Conservation (phyloP, 1,140 invertebrate species). For the Cyclargus thomasi region DNA sequence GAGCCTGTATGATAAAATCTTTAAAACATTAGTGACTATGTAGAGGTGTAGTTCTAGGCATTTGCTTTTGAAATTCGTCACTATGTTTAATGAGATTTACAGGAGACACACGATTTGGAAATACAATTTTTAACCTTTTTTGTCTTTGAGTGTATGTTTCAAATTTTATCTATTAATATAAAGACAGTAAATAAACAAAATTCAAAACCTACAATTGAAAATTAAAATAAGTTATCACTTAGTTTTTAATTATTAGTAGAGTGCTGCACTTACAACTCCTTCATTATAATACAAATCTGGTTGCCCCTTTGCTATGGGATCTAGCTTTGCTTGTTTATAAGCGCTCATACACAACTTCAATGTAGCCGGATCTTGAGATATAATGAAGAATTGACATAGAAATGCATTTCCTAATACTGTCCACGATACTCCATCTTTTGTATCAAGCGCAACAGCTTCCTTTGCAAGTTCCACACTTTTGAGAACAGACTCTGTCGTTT, state of each 20-base stretch:
- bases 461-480: conserved; percentile 87
- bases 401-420: conserved; percentile 90
- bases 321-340: conserved; percentile 87
- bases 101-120: too few species aligned
- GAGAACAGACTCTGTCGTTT: conserved; percentile 80
- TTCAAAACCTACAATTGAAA: too few species aligned
- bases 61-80: too few species aligned
- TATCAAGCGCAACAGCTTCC: conserved; percentile 87
- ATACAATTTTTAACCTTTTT: too few species aligned
- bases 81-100: conserved; percentile 44
- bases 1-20: conserved; percentile 71
- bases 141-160: too few species aligned
- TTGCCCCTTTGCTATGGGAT: conserved; percentile 82
- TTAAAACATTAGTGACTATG: too few species aligned
- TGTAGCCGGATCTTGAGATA: conserved; percentile 83
- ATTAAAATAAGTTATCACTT: too few species aligned
- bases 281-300: conserved; percentile 91
- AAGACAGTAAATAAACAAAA: too few species aligned
- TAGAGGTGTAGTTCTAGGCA: too few species aligned
- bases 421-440: conserved; percentile 91
- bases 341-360: conserved; percentile 87
- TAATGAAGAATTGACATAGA: conserved; percentile 86
- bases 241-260: neutral
- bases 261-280: conserved; percentile 84
- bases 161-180: too few species aligned